Evolutionary conservation across 2,113 vertebrate genomes (phyloP).

Genomic region (Corydoras maculifer): DNA sequence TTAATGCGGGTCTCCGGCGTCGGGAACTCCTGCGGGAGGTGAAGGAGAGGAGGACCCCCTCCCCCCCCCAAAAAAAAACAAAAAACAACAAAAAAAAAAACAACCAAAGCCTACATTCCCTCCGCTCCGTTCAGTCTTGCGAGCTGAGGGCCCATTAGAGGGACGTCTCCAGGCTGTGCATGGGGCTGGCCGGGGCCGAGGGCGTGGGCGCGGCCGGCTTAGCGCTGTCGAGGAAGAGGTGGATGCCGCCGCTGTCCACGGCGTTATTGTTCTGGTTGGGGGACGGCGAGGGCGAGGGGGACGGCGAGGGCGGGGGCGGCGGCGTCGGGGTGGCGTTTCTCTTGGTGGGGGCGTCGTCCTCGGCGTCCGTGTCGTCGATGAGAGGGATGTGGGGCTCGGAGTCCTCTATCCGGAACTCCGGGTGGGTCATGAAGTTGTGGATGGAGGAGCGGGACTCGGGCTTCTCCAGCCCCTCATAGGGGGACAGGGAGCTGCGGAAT

Average conservation of each 20-base stretch:
- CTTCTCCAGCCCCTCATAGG: slow-evolving; percentile 96
- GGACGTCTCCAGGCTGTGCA: slow-evolving; percentile 99
- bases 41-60: slow-evolving; percentile 59
- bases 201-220: slow-evolving; percentile 78
- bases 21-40: slow-evolving; percentile 60
- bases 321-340: slow-evolving; percentile 71
- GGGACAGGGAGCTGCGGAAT: slow-evolving; percentile 99
- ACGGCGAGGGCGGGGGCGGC: slow-evolving; percentile 76
- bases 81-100: slow-evolving; percentile 49
- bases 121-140: slow-evolving; percentile 85
- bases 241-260: slow-evolving; percentile 83
- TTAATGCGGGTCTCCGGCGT: slow-evolving; percentile 71
- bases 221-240: slow-evolving; percentile 86
- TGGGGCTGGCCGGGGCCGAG: slow-evolving; percentile 89
- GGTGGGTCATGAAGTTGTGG: slow-evolving; percentile 99
- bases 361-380: slow-evolving; percentile 96
- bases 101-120: slow-evolving; percentile 83
- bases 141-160: slow-evolving; percentile 90
- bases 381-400: slow-evolving; percentile 98
- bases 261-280: slow-evolving; percentile 99
- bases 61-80: too few relatives aligned
- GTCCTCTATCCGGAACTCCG: slow-evolving; percentile 98
- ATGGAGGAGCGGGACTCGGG: slow-evolving; percentile 94
- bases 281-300: slow-evolving; percentile 89
- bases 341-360: slow-evolving; percentile 97